Conservation (phyloP, 2,797 vertebrate species). For the Chiloscyllium punctatum region DNA sequence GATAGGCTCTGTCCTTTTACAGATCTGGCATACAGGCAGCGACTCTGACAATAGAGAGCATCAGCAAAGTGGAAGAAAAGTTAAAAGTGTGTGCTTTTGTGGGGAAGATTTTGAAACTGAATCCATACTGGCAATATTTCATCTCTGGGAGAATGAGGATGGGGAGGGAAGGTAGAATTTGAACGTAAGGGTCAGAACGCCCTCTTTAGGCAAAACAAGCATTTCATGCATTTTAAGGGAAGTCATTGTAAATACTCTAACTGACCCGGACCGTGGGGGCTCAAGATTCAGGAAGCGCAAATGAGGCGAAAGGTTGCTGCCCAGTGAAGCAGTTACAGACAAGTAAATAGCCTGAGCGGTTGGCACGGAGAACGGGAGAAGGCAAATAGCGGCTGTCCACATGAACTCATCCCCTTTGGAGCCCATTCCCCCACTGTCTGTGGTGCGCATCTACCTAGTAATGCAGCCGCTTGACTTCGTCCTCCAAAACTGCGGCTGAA, state of each 20-base stretch:
- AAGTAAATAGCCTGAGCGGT: not conserved
- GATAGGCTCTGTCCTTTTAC: not conserved
- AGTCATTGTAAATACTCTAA: not conserved
- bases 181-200: too few relatives aligned
- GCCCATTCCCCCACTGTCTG: constrained; percentile 46
- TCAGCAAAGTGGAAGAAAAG: not conserved
- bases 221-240: not conserved
- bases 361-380: not conserved
- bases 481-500: constrained; percentile 99
- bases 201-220: not conserved
- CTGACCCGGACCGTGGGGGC: not conserved
- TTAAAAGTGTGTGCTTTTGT: too few relatives aligned
- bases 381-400: constrained; percentile 40
- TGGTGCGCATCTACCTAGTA: constrained; percentile 78
- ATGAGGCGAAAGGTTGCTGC: not conserved
- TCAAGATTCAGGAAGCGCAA: not conserved
- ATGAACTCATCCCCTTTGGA: constrained; percentile 49
- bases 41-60: not conserved
- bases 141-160: not conserved
- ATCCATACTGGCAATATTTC: not conserved
- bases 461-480: constrained; percentile 93
- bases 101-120: not conserved
- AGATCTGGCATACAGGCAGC: not conserved
- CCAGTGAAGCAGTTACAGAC: not conserved
- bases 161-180: constrained; percentile 30